These are phyloP conservation scores for Thermophis baileyi DNA, from an alignment of 2,113 vertebrate species.

Conservation along the genomic window DNA sequence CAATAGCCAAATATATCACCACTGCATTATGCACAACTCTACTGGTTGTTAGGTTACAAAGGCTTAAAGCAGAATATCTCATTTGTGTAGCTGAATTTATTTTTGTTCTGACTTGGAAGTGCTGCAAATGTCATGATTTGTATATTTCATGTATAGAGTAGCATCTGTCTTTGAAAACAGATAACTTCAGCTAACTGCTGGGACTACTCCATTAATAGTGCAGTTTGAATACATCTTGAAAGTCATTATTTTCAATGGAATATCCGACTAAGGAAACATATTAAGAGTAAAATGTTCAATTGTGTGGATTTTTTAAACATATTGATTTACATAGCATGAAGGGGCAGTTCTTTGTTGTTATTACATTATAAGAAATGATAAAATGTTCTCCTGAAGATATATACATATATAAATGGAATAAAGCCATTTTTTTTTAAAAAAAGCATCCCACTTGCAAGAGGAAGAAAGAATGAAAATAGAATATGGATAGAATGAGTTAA, in stretches of 20 bases:
- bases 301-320: not conserved
- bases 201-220: not conserved
- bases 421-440: not conserved
- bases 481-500: not conserved
- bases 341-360: not conserved
- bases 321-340: not conserved
- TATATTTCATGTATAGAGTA: slow-evolving; percentile 24
- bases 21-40: slow-evolving; percentile 35
- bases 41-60: slow-evolving; percentile 28
- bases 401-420: not conserved
- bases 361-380: not conserved
- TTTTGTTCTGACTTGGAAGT: not conserved
- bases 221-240: not conserved
- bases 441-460: not conserved
- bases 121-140: slow-evolving; percentile 43
- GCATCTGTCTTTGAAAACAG: slow-evolving; percentile 29
- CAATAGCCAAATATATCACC: slow-evolving; percentile 41
- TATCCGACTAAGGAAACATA: not conserved
- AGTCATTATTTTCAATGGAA: not conserved
- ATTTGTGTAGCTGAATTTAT: slow-evolving; percentile 34
- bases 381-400: not conserved
- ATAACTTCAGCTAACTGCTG: slow-evolving; percentile 3
- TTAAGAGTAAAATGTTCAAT: not conserved
- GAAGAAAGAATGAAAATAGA: not conserved
- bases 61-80: slow-evolving; percentile 29